Conservation (phyloP, 2,797 vertebrate genomes). For the Sebastes itinus region DNA sequence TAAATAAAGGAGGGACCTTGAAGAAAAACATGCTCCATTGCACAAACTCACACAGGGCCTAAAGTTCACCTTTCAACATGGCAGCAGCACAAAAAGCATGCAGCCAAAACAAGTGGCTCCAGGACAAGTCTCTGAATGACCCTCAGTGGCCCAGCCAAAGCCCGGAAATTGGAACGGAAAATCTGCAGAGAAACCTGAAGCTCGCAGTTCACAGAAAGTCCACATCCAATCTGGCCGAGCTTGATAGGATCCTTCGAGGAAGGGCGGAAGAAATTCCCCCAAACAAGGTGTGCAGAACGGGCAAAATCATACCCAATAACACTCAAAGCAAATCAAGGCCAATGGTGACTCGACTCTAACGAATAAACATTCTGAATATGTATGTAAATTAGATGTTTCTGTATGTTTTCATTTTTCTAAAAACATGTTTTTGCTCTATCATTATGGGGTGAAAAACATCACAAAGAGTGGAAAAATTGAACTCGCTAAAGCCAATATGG, state of each 20-base stretch:
- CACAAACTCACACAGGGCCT: conserved; percentile 13
- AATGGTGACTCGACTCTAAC: background rate
- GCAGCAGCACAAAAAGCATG: conserved; percentile 37
- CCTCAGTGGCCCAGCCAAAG: conserved; percentile 38
- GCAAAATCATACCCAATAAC: background rate
- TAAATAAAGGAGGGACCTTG: background rate
- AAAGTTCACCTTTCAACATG: conserved; percentile 42
- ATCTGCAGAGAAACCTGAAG: conserved; percentile 36
- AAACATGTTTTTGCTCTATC: conserved; percentile 5
- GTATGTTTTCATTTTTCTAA: background rate
- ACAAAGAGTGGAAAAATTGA: background rate
- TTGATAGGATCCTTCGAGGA: conserved; percentile 26
- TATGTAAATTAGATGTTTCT: conserved; percentile 1
- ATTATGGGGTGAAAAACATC: background rate
- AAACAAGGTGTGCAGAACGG: conserved; percentile 8
- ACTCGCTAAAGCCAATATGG: conserved; percentile 4
- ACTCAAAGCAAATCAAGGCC: background rate
- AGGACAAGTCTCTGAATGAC: conserved; percentile 34
- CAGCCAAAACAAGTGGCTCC: conserved; percentile 47
- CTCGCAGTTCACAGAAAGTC: conserved; percentile 15
- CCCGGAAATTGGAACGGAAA: conserved; percentile 36
- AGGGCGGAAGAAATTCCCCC: background rate
- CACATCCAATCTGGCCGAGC: conserved; percentile 34
- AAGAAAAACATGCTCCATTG: background rate
- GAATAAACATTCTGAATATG: background rate